These are phyloP conservation scores for Spea hammondii DNA, from an alignment of 2,797 vertebrate species.

Conservation along the genomic window DNA sequence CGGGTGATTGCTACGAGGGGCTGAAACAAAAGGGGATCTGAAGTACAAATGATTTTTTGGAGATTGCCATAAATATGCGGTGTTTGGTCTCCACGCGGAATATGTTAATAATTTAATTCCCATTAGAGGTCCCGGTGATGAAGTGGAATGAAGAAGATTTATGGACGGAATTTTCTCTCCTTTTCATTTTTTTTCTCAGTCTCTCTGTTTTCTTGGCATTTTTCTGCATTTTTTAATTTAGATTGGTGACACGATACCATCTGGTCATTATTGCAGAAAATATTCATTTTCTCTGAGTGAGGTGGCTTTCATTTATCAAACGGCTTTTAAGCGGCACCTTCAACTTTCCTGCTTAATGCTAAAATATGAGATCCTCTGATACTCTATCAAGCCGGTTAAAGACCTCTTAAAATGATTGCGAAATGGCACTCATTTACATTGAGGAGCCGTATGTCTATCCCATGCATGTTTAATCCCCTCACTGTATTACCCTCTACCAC, in stretches of 20 bases:
- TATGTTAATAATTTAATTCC: constrained; percentile 82
- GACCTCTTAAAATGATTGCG: no score
- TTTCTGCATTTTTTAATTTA: constrained; percentile 84
- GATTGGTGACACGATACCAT: constrained; percentile 79
- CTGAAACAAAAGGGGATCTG: no score
- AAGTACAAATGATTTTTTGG: no score
- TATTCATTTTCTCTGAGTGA: constrained; percentile 79
- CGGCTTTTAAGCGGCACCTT: constrained; percentile 43
- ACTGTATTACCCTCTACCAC: no score
- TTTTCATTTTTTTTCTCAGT: constrained; percentile 65
- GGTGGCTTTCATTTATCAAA: constrained; percentile 74
- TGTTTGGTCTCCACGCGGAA: constrained; percentile 74
- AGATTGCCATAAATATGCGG: constrained; percentile 57
- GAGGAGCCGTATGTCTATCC: no score
- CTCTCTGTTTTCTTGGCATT: constrained; percentile 79
- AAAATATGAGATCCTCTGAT: no score
- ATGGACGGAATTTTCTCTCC: constrained; percentile 79
- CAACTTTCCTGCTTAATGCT: no score
- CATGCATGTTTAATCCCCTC: no score
- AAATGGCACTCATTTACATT: no score
- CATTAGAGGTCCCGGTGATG: constrained; percentile 71
- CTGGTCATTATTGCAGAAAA: constrained; percentile 82
- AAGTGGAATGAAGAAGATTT: constrained; percentile 69
- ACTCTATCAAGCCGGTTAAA: no score
- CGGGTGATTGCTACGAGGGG: no score